Evolutionary conservation across 2,797 vertebrate species (phyloP), one percentile per base, ranked within the genome.

Genomic region (Labeo calbasu): DNA sequence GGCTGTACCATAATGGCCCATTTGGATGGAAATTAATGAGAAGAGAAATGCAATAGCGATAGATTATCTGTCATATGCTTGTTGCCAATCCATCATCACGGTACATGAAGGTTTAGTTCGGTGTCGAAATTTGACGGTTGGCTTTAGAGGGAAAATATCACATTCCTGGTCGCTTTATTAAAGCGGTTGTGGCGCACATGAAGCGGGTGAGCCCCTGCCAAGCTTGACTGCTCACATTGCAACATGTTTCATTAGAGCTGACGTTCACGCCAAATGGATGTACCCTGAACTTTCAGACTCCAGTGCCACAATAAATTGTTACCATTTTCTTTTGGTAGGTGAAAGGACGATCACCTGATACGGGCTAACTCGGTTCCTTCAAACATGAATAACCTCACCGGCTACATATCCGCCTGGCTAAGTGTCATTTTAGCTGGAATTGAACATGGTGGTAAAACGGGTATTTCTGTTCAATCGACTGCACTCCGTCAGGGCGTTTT

Each of bases 361-460:
- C 0, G 7, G 69, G 57, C 73, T 57, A 21, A 82, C 78, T 81
- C 51, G 57, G 72, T 70, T 86, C 71, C 72, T 66, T 77, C 28
- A 63, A 80, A 73, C 78, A 48, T 36, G 75, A 82, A 66, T 82
- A 85, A 77, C 81, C 32, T 85, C 80, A 61, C 32, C 1, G 12
- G 36, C 25, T 63, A 63, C 53, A 50, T 84, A 77, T 87, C 70
- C 63, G 17, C 17, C 61, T 77, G 55, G 77, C 63, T 43, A 46
- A 53, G 86, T 86, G 79, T 79, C 77, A 76, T 76, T 82, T 83
- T 61, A 75, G 32, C 21, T 82, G 71, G 73, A 85, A 82, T 79
- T 82, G 61, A 71, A 84, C 79, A 68, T 84, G 55, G 76, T 84
- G 73, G 82, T 86, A 84, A 81, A 89, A 72, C 12, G 19, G 85